Evolutionary conservation across 2,888 invertebrate genomes (phyloP), one percentile per base, ranked within the genome.

Genomic region (Eilema depressum): DNA sequence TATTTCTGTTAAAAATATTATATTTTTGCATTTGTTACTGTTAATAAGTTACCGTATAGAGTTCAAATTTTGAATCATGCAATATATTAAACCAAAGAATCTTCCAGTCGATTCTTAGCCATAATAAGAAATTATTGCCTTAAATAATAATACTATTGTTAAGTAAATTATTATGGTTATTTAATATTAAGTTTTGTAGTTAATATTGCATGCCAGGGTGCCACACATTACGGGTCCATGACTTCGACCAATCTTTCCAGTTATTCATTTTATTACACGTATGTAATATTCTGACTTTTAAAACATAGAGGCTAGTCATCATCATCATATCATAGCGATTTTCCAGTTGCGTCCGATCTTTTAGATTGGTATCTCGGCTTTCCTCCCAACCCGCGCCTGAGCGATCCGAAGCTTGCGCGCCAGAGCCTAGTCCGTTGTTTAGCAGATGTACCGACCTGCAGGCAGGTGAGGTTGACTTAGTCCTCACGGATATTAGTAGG

Each of bases 1-100:
- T 84, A 82, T 91, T 92, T 88, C 88, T 89, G 90, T 91, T 87
- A 83, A 86, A 84, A 85, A 83, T 86, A 83, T 78, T 88, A 86
- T 85, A 83, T 81, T 81, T 85, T 86, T 91, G 92, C 91, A 91
- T 90, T 91, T 92, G 92, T 92, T 91, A 88, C 84, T 89, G 85
- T 90, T 82, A 79, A 79, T 94, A 93, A 93, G 94, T 93, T 94
- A 93, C 93, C 93, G 89, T 89, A 83, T 86, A 88, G 82, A 93
- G 93, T 95, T 92, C 93, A 95, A 94, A 94, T 87, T 82, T 86
- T 89, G 85, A 89, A 89, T 87, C 86, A 89, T 87, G 90, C 89
- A 92, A 91, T 91, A 90, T 86, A 53, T 82, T 79, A 90, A 90
- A 93, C 94, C 93, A 94, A 94, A 94, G 94, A 93, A 93, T 93